A percentile compares a stretch with the other conserved stretches of the same genome.
phyloP scores from a whole-genome alignment of 2,113 vertebrate genomes.

The Bettongia penicillata region DNA sequence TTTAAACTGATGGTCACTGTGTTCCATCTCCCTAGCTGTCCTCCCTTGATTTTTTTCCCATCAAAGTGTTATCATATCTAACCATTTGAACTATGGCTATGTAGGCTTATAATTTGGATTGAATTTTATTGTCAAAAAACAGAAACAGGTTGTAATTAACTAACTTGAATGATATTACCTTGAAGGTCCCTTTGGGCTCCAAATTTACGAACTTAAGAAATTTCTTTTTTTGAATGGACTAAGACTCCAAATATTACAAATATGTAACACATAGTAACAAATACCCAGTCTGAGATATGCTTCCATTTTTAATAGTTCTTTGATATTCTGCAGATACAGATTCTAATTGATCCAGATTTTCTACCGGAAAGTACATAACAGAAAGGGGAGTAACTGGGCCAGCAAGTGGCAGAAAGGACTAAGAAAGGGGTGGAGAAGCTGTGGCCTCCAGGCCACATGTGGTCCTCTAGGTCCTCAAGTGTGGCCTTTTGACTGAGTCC shows the following conservation, averaged over 20 bases:
- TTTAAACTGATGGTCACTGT: background rate
- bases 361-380: background rate
- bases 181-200: background rate
- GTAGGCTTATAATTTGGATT: background rate
- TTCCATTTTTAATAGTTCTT: slow-evolving; percentile 44
- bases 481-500: too few relatives aligned
- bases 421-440: too few relatives aligned
- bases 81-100: background rate
- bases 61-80: background rate
- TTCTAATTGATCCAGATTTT: background rate
- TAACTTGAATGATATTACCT: background rate
- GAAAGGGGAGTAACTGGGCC: background rate
- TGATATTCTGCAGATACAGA: background rate
- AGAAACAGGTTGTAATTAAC: background rate
- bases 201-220: background rate
- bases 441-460: too few relatives aligned
- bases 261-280: background rate
- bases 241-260: background rate
- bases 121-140: background rate
- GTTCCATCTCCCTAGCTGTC: background rate
- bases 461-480: too few relatives aligned
- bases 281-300: slow-evolving; percentile 4
- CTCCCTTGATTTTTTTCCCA: background rate
- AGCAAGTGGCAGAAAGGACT: slow-evolving; percentile 8
- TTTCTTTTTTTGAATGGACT: background rate